Evolutionary conservation across 2,888 invertebrate genomes (phyloP), one percentile per base, ranked within the genome.

Genomic region (Vandiemenella viatica): DNA sequence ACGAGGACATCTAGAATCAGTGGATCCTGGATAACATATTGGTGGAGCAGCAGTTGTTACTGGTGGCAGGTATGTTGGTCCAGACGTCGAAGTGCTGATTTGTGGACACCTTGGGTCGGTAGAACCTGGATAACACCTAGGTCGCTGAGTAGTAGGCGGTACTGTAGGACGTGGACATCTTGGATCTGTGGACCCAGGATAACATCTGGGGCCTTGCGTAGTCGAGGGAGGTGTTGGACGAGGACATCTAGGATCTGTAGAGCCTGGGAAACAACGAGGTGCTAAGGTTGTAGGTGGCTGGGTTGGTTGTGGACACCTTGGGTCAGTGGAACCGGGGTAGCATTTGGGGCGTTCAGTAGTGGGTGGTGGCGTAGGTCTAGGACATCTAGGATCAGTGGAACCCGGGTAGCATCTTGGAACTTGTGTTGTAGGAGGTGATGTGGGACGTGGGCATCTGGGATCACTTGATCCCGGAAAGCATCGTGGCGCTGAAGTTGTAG

Each of bases 261-360:
- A 60, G 1, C 66, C 66, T 1, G 65, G 65, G 52, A 60, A 67
- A 46, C 67, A 68, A 4, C 53, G 40, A 4, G 60, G 59, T 26
- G 57, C 55, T 22, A 57, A 43, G 1, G 57, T 46, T 5, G 57
- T 47, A n/a, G 55, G 40, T 8, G 60, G 49, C 17, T 55, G 52
- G 6, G 32, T 10, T 5, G 58, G 50, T 46, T 52, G 52, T 5
- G 60, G 60, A 50, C 59, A 59, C 19, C 57, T 50, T 1, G 58
- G 54, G 50, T 58, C 57, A 4, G 47, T 21, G 8, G 50, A 46
- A 10, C 51, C 51, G 13, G 53, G 51, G 37, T 43, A 53, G 15
- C 49, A 48, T 16, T 45, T 22, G 49, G 32, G n/a, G n/a, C n/a
- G n/a, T n/a, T n/a, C n/a, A n/a, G n/a, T n/a, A n/a, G n/a, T n/a